These are phyloP conservation scores for Drosophila sordidula DNA, from an alignment of 2,888 invertebrate species.

Conservation along the genomic window DNA sequence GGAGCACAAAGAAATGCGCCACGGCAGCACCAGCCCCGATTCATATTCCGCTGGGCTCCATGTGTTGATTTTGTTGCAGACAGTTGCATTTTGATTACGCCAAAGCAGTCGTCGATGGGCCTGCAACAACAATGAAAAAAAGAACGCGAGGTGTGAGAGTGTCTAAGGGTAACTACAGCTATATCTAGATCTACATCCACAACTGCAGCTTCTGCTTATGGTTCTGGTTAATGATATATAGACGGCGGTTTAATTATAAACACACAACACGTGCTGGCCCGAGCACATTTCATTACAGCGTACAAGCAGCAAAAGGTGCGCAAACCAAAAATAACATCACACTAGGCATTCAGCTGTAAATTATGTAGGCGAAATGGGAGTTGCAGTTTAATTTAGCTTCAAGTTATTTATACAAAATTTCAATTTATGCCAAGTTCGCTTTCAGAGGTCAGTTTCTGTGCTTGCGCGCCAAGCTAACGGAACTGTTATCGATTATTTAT, in stretches of 20 bases:
- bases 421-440: slow-evolving; percentile 57
- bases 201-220: slow-evolving; percentile 20
- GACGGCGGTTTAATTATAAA: slow-evolving; percentile 74
- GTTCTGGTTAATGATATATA: slow-evolving; percentile 57
- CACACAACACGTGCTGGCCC: slow-evolving; percentile 68
- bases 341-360: slow-evolving; percentile 5
- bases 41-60: slow-evolving; percentile 12
- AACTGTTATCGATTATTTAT: slow-evolving; percentile 2
- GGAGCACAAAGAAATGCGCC: slow-evolving; percentile 59
- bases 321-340: slow-evolving; percentile 61
- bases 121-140: slow-evolving; percentile 7
- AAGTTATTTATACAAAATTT: slow-evolving; percentile 35
- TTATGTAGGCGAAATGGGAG: background rate
- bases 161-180: slow-evolving; percentile 24
- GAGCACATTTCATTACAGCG: slow-evolving; percentile 43
- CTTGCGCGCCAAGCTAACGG: background rate
- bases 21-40: slow-evolving; percentile 3
- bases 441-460: slow-evolving; percentile 28
- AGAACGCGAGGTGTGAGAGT: slow-evolving; percentile 18
- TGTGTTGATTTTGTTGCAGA: slow-evolving; percentile 62
- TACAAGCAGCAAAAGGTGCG: slow-evolving; percentile 54
- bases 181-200: slow-evolving; percentile 10
- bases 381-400: slow-evolving; percentile 12
- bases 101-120: slow-evolving; percentile 55
- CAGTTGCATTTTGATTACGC: slow-evolving; percentile 72